Conservation (phyloP, 2,888 invertebrate species). For the Scelioninae gen. 2 region DNA sequence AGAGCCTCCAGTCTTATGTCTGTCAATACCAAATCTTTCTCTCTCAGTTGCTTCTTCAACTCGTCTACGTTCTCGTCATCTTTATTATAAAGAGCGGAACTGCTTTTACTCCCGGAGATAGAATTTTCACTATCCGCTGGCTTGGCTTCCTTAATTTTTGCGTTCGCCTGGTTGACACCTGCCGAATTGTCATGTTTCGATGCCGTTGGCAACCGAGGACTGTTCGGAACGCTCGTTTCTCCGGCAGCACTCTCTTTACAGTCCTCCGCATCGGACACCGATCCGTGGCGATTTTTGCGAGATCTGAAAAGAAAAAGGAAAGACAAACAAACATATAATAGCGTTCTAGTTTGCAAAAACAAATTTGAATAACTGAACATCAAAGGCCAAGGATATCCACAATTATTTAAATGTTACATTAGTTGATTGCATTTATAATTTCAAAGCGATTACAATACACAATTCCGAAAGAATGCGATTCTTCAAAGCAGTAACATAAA, state of each 20-base stretch:
- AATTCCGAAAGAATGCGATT: no score
- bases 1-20: slow-evolving; percentile 97
- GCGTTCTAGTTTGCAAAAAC: no score
- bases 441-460: no score
- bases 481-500: no score
- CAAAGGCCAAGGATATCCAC: no score
- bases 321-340: no score
- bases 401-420: no score
- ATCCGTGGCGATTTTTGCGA: slow-evolving; percentile 75
- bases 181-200: slow-evolving; percentile 68
- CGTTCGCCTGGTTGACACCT: slow-evolving; percentile 52
- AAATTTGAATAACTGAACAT: no score
- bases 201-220: slow-evolving; percentile 70
- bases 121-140: slow-evolving; percentile 71
- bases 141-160: slow-evolving; percentile 65
- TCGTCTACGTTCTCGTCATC: slow-evolving; percentile 81
- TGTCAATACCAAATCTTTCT: slow-evolving; percentile 96
- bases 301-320: slow-evolving; percentile 66
- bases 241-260: slow-evolving; percentile 77
- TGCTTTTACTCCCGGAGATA: slow-evolving; percentile 70
- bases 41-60: slow-evolving; percentile 93
- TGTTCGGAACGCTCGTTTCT: slow-evolving; percentile 73
- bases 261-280: slow-evolving; percentile 77
- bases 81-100: slow-evolving; percentile 70
- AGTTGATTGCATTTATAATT: no score